phyloP scores from a whole-genome alignment of 2,113 vertebrate species.

The Xyliphius kryptos region DNA sequence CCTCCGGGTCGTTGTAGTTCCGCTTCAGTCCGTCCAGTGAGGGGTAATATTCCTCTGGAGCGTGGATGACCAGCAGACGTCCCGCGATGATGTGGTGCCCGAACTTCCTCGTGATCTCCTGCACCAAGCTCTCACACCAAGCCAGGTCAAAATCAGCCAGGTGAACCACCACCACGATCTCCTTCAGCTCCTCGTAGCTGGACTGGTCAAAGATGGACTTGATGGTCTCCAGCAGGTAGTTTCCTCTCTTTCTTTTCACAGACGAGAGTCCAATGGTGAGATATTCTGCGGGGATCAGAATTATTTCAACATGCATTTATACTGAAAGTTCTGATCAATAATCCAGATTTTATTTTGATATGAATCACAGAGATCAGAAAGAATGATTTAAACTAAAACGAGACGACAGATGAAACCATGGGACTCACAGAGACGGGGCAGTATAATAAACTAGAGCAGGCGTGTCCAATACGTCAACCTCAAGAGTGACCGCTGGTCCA shows the following conservation, averaged over 20 bases:
- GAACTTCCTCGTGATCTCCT: constrained; percentile 92
- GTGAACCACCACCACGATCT: constrained; percentile 91
- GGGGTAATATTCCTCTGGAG: constrained; percentile 91
- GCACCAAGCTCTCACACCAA: constrained; percentile 87
- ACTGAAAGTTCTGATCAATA: background rate
- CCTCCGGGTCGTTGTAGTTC: constrained; percentile 97
- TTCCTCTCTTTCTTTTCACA: constrained; percentile 89
- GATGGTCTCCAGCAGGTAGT: constrained; percentile 92
- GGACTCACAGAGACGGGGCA: too few relatives aligned
- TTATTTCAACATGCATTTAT: background rate
- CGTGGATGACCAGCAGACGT: constrained; percentile 87
- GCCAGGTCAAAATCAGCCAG: constrained; percentile 86
- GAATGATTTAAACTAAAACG: too few relatives aligned
- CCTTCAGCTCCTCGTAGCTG: constrained; percentile 93
- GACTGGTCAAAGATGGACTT: constrained; percentile 97
- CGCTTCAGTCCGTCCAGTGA: constrained; percentile 88
- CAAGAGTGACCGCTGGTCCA: too few relatives aligned
- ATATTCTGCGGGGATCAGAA: constrained; percentile 65
- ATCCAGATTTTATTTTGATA: background rate
- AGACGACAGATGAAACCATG: too few relatives aligned
- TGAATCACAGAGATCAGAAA: too few relatives aligned
- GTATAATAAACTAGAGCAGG: too few relatives aligned
- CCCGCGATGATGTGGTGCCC: constrained; percentile 95
- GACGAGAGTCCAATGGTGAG: constrained; percentile 93
- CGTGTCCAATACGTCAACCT: too few relatives aligned